Conservation (phyloP, 2,113 vertebrate species). For the Poeciliopsis turrubarensis region DNA sequence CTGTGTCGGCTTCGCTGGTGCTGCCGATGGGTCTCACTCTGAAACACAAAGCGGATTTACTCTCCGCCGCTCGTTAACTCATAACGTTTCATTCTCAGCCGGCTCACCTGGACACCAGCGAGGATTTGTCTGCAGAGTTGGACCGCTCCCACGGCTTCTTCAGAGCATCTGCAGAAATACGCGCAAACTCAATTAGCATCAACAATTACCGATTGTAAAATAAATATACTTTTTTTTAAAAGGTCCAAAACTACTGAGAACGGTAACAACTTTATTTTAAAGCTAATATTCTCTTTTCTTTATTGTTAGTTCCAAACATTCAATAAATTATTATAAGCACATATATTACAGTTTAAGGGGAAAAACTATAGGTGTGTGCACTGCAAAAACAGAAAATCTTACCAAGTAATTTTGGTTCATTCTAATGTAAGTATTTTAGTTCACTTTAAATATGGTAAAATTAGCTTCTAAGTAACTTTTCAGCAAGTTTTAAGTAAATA, state of each 20-base stretch:
- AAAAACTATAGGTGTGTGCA: not conserved
- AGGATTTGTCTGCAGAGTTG: conserved; percentile 95
- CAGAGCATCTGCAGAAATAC: conserved; percentile 81
- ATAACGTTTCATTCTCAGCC: not conserved
- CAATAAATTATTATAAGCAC: not conserved
- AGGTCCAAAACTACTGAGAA: no score
- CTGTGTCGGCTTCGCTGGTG: conserved; percentile 90
- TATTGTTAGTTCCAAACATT: not conserved
- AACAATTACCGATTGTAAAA: not conserved
- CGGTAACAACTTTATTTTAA: not conserved
- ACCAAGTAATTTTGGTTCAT: no score
- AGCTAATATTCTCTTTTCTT: not conserved
- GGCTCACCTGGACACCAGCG: conserved; percentile 91
- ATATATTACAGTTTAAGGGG: no score
- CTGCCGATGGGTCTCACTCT: conserved; percentile 94
- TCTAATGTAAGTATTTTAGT: no score
- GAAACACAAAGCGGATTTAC: conserved; percentile 32
- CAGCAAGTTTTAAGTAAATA: no score
- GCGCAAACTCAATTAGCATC: not conserved
- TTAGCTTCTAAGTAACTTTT: no score
- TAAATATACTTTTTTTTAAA: no score
- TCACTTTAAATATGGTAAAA: no score
- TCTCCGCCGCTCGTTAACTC: not conserved
- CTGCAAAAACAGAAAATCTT: no score
- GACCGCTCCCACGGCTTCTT: conserved; percentile 98